Evolutionary conservation across 2,888 invertebrate genomes (phyloP), one percentile per base, ranked within the genome.

Genomic region (Dynastes grantii): DNA sequence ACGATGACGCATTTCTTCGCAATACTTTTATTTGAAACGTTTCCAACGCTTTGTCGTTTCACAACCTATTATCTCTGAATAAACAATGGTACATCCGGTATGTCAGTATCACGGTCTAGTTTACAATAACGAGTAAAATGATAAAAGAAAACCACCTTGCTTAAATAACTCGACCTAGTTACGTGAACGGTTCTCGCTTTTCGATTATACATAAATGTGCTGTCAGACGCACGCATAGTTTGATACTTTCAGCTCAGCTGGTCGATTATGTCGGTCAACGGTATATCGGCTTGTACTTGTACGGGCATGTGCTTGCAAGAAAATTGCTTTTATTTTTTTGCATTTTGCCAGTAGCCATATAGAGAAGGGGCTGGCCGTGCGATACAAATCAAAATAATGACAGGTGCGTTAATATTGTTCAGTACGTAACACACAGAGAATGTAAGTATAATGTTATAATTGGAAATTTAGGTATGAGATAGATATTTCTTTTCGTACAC

Each of bases 41-140:
- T 73, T 16, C 40, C 22, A 6, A 37, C 37, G 29, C 32, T 32
- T 64, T n/a, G 37, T 29, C 37, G 29, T 64, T 37, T n/a, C 37
- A n/a, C 16, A 16, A 55, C 8, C 11, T 64, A 29, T 64, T 68
- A 49, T 68, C 68, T 13, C 29, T 22, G 29, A 29, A 68, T 68
- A 68, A 68, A 68, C 68, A 68, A 68, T 68, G 68, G 68, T 16
- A 51, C 13, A 68, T 68, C 68, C 68, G 68, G 68, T 49, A 29
- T 68, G 49, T 68, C 68, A 68, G 45, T 68, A 49, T 68, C 68
- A 49, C 22, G 68, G 68, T 49, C 68, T 49, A 68, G 68, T 68
- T 68, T 68, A 51, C 27, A 68, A 13, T 45, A 49, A 29, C 22
- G 27, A 51, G 45, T 51, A 51, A 45, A 49, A 22, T 49, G 68